phyloP scores from a whole-genome alignment of 2,113 vertebrate genomes.

The Tragelaphus strepsiceros region DNA sequence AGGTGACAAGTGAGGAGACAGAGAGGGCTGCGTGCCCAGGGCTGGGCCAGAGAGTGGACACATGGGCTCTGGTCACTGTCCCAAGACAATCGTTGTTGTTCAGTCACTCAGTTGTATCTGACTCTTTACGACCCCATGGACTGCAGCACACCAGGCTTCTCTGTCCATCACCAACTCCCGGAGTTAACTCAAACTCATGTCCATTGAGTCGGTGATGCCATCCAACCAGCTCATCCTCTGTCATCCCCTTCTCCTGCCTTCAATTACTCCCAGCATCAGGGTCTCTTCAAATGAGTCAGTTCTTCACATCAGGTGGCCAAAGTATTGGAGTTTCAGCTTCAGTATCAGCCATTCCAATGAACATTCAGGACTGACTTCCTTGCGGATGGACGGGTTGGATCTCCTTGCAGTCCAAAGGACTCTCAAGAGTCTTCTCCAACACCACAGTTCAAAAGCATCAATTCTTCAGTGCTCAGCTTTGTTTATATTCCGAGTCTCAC shows the following conservation, averaged over 20 bases:
- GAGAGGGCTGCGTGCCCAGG: fast-evolving
- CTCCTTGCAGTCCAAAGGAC: not conserved
- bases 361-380: not conserved
- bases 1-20: too few species aligned
- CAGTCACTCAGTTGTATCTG: fast-evolving
- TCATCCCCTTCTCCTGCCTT: fast-evolving
- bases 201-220: fast-evolving
- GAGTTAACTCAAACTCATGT: not conserved
- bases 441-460: not conserved
- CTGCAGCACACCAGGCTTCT: not conserved
- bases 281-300: not conserved
- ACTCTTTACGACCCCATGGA: not conserved
- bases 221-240: not conserved
- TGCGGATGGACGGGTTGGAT: not conserved
- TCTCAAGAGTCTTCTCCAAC: not conserved
- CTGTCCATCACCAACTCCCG: not conserved
- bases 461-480: fast-evolving
- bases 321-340: not conserved
- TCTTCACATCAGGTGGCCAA: fast-evolving
- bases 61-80: too few species aligned
- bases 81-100: too few species aligned
- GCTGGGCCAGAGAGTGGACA: fast-evolving
- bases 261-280: not conserved
- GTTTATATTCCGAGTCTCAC: not conserved
- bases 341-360: not conserved